Percentiles rank a stretch among this genome's conserved stretches.
Conservation (phyloP, 2,113 vertebrate genomes). For the Amia ocellicauda region DNA sequence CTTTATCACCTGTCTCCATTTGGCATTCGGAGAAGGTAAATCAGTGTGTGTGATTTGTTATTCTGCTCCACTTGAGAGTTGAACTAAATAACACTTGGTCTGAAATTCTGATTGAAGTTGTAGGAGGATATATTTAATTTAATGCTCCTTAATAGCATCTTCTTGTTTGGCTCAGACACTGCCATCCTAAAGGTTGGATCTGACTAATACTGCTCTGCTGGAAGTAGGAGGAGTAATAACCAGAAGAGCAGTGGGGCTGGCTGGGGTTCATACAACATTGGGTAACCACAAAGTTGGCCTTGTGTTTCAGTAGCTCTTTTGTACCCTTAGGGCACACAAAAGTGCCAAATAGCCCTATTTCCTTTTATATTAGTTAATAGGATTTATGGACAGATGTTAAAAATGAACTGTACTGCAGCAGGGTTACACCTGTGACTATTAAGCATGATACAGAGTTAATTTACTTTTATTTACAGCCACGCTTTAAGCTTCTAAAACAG, state of each 20-base stretch:
- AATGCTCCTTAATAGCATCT: conserved; percentile 85
- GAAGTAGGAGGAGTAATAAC: conserved; percentile 23
- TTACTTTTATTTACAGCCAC: neutral
- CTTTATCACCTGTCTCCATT: conserved; percentile 91
- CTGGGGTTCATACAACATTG: conserved; percentile 50
- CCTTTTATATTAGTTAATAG: conserved; percentile 28
- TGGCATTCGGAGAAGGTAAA: conserved; percentile 87
- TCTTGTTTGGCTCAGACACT: conserved; percentile 74
- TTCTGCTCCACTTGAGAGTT: conserved; percentile 85
- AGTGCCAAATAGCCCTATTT: conserved; percentile 37
- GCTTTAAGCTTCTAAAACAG: neutral
- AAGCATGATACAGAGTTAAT: conserved; percentile 1
- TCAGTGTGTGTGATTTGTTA: conserved; percentile 83
- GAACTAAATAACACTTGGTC: conserved; percentile 84
- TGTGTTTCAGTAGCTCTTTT: conserved; percentile 54
- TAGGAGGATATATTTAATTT: conserved; percentile 88
- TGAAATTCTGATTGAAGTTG: conserved; percentile 86
- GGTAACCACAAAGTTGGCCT: conserved; percentile 60
- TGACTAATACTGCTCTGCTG: conserved; percentile 65
- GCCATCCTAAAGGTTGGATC: conserved; percentile 79
- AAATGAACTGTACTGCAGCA: conserved; percentile 22
- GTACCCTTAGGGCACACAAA: conserved; percentile 48
- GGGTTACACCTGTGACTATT: conserved; percentile 8
- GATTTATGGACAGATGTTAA: conserved; percentile 22
- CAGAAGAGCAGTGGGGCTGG: conserved; percentile 36